Percentiles rank a stretch among this genome's conserved stretches.
These are phyloP conservation scores for Ryuthela nishihirai DNA, from an alignment of 2,888 invertebrate species.

Conservation along the genomic window DNA sequence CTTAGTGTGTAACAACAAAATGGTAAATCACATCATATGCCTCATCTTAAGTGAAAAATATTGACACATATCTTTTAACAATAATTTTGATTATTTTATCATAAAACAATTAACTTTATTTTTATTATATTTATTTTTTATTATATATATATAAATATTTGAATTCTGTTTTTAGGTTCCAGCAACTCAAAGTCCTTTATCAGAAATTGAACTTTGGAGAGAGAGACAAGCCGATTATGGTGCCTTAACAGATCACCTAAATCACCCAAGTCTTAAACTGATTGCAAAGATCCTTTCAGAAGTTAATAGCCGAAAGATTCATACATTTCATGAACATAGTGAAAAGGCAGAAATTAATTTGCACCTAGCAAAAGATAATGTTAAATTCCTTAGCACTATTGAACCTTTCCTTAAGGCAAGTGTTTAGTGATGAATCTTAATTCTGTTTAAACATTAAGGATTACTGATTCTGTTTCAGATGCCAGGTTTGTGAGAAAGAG, in stretches of 20 bases:
- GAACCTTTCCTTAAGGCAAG: conserved; percentile 66
- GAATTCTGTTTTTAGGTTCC: conserved; percentile 53
- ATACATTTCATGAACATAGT: conserved; percentile 59
- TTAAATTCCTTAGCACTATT: conserved; percentile 70
- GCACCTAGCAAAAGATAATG: conserved; percentile 70
- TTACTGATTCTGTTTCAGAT: too few relatives aligned
- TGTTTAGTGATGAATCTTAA: too few relatives aligned
- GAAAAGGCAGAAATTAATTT: conserved; percentile 63
- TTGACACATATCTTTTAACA: too few relatives aligned
- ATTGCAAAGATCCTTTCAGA: neutral
- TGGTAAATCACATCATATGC: too few relatives aligned
- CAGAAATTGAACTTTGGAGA: conserved; percentile 82
- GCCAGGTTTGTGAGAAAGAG: too few relatives aligned
- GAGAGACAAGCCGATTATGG: conserved; percentile 65
- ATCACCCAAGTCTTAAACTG: neutral
- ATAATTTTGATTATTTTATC: too few relatives aligned
- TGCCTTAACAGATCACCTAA: neutral
- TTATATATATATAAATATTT: neutral
- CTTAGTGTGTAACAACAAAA: too few relatives aligned
- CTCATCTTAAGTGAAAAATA: too few relatives aligned
- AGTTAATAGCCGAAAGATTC: neutral
- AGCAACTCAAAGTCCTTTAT: conserved; percentile 71
- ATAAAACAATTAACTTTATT: neutral
- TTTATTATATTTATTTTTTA: neutral
- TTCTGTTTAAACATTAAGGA: too few relatives aligned